Conservation (phyloP, 2,888 invertebrate genomes). For the Erpobdella octoculata region DNA sequence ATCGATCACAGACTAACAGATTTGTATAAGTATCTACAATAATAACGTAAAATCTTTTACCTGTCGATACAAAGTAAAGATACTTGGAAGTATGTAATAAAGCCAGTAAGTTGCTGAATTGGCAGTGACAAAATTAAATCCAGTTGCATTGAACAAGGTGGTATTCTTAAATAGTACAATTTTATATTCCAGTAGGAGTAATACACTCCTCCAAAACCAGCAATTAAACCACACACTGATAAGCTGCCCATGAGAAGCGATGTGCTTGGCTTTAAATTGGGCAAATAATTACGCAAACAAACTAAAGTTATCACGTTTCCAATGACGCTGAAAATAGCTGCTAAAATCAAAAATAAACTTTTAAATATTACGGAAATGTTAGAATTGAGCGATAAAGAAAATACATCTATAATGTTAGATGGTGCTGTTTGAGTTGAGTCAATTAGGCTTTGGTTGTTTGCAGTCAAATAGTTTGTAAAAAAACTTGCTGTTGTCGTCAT, state of each 20-base stretch:
- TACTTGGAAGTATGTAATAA: constrained; percentile 15
- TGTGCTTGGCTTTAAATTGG: not conserved
- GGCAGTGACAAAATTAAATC: constrained; percentile 2
- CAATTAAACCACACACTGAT: not conserved
- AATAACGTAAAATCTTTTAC: not conserved
- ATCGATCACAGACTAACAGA: not conserved
- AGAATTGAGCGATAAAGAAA: no score
- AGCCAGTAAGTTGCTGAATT: constrained; percentile 2
- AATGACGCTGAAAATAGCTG: not conserved
- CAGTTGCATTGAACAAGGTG: not conserved
- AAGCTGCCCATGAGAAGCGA: not conserved
- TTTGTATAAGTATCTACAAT: not conserved
- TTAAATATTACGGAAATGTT: not conserved
- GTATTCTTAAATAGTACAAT: not conserved
- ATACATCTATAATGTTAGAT: no score
- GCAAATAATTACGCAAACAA: not conserved
- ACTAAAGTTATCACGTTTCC: not conserved
- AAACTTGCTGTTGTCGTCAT: no score
- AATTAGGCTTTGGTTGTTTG: no score
- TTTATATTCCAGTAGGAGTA: constrained; percentile 7
- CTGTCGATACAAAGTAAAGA: constrained; percentile 10
- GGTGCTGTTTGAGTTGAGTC: no score
- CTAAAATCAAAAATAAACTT: not conserved
- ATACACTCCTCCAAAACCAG: not conserved
- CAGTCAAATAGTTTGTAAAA: no score